phyloP scores from a whole-genome alignment of 2,888 invertebrate genomes.

The Isotomurus palustris region DNA sequence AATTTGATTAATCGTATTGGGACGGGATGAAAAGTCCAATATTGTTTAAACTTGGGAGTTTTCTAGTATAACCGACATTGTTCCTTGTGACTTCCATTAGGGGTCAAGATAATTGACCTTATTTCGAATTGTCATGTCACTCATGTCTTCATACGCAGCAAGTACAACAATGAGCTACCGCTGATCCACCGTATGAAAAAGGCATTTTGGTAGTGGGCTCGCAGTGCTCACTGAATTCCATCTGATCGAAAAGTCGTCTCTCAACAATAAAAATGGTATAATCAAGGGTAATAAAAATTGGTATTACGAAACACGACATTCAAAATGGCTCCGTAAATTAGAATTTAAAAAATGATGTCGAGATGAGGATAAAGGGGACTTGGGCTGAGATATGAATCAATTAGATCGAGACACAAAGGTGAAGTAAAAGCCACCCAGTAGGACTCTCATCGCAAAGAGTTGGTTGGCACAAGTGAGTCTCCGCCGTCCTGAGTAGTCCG shows the following conservation, averaged over 20 bases:
- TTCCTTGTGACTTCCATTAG: too few species aligned
- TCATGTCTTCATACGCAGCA: too few species aligned
- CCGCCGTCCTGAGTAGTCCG: not conserved
- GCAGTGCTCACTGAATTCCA: not conserved
- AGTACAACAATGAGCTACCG: too few species aligned
- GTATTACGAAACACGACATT: conserved; percentile 1
- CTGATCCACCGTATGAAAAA: too few species aligned
- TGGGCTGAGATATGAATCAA: conserved; percentile 1
- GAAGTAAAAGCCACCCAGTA: too few species aligned
- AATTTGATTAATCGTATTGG: too few species aligned
- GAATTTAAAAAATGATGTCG: not conserved
- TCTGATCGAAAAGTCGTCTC: not conserved
- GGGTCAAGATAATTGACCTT: not conserved
- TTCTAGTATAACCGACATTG: too few species aligned
- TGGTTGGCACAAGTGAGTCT: not conserved
- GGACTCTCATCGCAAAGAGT: too few species aligned
- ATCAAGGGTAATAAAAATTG: conserved; percentile 2
- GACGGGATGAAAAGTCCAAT: too few species aligned
- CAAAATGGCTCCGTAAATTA: not conserved
- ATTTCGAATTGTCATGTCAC: conserved; percentile 7
- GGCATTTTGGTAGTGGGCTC: too few species aligned
- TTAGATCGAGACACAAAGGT: conserved; percentile 1
- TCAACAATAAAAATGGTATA: too few species aligned
- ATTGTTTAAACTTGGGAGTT: too few species aligned
- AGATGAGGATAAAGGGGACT: not conserved